These are phyloP conservation scores for Cottus gobio DNA, from an alignment of 2,113 vertebrate species.

Conservation along the genomic window DNA sequence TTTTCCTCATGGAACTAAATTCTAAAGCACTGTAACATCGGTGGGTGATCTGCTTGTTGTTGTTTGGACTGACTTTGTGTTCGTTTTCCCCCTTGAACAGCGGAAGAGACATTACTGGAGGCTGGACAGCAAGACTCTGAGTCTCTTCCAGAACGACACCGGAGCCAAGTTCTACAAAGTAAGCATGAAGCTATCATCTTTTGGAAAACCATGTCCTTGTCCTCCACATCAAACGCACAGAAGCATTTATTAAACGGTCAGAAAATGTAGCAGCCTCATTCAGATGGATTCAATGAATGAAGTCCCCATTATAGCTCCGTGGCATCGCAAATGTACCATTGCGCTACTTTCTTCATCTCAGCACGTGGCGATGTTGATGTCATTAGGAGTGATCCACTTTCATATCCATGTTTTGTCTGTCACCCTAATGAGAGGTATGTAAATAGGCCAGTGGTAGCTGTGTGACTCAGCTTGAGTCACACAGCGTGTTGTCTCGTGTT, in stretches of 20 bases:
- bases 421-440: constrained; percentile 19
- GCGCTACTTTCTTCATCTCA: not conserved
- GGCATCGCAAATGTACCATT: not conserved
- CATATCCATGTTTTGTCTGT: constrained; percentile 1
- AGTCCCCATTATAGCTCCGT: not conserved
- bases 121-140: constrained; percentile 96
- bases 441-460: constrained; percentile 12
- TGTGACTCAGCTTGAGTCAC: constrained; percentile 49
- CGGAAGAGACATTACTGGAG: constrained; percentile 99
- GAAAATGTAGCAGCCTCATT: not conserved
- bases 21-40: not conserved
- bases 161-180: constrained; percentile 97
- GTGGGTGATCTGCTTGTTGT: constrained; percentile 2
- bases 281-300: not conserved
- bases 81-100: constrained; percentile 73
- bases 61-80: constrained; percentile 48
- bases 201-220: not conserved
- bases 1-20: constrained; percentile 39
- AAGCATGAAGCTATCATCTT: constrained; percentile 47
- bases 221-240: not conserved
- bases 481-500: no score
- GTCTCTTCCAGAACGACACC: constrained; percentile 96
- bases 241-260: not conserved
- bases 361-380: not conserved
- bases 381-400: not conserved